phyloP scores from a whole-genome alignment of 2,888 invertebrate species.

The Polydrusus pterygomalis region DNA sequence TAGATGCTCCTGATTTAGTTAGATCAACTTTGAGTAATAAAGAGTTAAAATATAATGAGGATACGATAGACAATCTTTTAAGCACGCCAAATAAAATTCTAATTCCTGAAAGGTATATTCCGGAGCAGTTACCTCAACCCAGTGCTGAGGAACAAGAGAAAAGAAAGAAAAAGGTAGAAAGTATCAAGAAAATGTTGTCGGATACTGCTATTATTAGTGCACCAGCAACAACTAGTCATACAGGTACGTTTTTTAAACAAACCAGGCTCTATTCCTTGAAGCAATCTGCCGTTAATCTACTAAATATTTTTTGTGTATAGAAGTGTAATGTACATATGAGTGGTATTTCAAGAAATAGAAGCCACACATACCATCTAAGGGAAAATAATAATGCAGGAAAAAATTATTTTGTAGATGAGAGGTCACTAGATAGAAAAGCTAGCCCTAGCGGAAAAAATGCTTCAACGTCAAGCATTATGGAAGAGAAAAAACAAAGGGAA shows the following conservation, averaged over 20 bases:
- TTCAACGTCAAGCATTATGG: conserved; percentile 73
- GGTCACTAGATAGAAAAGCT: conserved; percentile 43
- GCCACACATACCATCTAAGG: no score
- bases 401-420: conserved; percentile 35
- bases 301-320: no score
- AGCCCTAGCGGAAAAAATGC: conserved; percentile 37
- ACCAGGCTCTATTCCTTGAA: neutral
- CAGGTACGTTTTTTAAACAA: conserved; percentile 54
- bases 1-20: conserved; percentile 90
- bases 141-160: conserved; percentile 90
- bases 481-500: conserved; percentile 91
- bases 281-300: no score
- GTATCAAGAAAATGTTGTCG: conserved; percentile 92
- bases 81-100: conserved; percentile 92
- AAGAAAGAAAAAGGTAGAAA: conserved; percentile 90
- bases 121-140: conserved; percentile 91
- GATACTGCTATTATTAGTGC: conserved; percentile 77
- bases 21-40: conserved; percentile 83
- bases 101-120: conserved; percentile 94
- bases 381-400: no score
- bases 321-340: no score
- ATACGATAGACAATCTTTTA: conserved; percentile 89
- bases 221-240: conserved; percentile 65
- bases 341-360: no score
- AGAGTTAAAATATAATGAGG: conserved; percentile 82